Evolutionary conservation across 2,888 invertebrate genomes (phyloP).

Genomic region (Ecliptopera silaceata): DNA sequence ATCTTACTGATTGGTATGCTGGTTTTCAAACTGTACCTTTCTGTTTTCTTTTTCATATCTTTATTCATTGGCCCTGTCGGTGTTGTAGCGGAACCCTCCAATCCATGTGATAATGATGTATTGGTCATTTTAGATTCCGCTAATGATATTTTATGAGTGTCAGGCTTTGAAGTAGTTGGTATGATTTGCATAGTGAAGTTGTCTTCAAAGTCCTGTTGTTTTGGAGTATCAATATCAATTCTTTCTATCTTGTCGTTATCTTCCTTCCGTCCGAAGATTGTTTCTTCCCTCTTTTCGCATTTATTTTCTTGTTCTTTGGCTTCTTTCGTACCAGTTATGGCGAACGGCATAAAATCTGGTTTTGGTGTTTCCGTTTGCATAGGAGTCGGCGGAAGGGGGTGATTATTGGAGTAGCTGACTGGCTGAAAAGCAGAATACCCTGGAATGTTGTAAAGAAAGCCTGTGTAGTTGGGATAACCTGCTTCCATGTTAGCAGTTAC

Average conservation of each 20-base stretch:
- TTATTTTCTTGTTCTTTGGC: constrained; percentile 4
- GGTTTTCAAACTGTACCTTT: constrained; percentile 74
- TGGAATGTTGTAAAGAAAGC: constrained; percentile 71
- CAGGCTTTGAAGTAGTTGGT: constrained; percentile 47
- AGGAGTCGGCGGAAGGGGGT: constrained; percentile 49
- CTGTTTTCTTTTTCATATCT: constrained; percentile 65
- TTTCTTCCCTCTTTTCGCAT: constrained; percentile 11
- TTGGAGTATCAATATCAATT: constrained; percentile 40
- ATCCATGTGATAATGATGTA: constrained; percentile 62
- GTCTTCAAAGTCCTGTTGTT: constrained; percentile 69
- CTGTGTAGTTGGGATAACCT: constrained; percentile 65
- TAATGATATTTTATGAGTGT: constrained; percentile 33
- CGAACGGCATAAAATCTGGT: constrained; percentile 48
- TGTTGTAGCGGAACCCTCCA: constrained; percentile 58
- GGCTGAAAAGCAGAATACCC: constrained; percentile 78
- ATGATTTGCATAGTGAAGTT: constrained; percentile 67
- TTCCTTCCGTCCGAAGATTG: constrained; percentile 18
- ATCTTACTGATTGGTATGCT: constrained; percentile 79
- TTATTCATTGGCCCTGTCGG: constrained; percentile 43
- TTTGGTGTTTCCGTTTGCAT: constrained; percentile 41
- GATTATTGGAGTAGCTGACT: constrained; percentile 55
- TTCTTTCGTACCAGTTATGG: constrained; percentile 27
- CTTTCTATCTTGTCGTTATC: constrained; percentile 31
- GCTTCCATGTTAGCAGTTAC: constrained; percentile 64
- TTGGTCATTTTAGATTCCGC: constrained; percentile 63